Percentiles rank a stretch among this genome's conserved stretches.
Conservation (phyloP, 1,140 invertebrate species). For the Drosophila hydei region DNA sequence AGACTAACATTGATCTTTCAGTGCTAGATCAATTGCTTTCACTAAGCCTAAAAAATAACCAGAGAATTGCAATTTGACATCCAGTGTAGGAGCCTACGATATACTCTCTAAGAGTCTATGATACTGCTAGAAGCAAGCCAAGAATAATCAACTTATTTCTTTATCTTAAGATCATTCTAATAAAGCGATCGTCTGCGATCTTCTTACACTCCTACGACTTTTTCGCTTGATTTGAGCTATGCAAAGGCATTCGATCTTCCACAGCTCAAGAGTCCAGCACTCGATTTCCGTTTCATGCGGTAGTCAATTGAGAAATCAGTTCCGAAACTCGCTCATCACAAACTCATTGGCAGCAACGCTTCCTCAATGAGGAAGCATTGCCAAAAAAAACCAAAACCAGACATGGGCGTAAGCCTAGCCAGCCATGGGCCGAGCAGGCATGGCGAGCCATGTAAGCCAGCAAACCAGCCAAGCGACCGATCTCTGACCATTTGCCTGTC, state of each 20-base stretch:
- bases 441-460: conserved; percentile 12
- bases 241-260: neutral
- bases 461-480: conserved; percentile 24
- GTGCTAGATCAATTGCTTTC: too few relatives aligned
- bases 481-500: conserved; percentile 39
- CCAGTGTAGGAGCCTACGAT: too few relatives aligned
- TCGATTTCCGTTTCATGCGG: conserved; percentile 13
- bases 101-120: too few relatives aligned
- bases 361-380: conserved; percentile 40
- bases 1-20: too few relatives aligned
- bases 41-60: too few relatives aligned
- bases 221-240: too few relatives aligned
- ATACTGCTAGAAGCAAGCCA: too few relatives aligned
- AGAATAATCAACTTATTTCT: too few relatives aligned
- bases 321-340: conserved; percentile 33
- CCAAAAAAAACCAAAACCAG: conserved; percentile 13
- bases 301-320: conserved; percentile 16
- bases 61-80: too few relatives aligned
- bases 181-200: too few relatives aligned
- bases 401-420: conserved; percentile 40
- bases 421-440: conserved; percentile 19
- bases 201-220: too few relatives aligned
- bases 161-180: too few relatives aligned
- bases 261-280: neutral
- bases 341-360: conserved; percentile 38